phyloP scores from a whole-genome alignment of 2,113 vertebrate species.

The Lathamus discolor region DNA sequence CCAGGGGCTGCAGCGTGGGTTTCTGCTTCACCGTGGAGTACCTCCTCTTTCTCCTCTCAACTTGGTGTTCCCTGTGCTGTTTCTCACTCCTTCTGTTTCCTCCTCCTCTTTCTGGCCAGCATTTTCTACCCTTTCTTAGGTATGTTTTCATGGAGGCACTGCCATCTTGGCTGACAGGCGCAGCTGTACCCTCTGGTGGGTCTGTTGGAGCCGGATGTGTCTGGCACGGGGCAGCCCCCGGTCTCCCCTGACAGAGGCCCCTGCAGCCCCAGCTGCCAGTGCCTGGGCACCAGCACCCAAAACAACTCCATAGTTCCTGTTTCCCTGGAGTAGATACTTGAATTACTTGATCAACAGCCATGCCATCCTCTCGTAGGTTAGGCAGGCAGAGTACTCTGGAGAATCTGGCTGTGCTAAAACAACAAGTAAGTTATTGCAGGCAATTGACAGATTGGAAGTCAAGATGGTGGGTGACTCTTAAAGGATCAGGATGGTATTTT shows the following conservation, averaged over 20 bases:
- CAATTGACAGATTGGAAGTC: neutral
- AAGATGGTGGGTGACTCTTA: neutral
- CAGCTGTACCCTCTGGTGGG: rapidly evolving
- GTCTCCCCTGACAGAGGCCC: neutral
- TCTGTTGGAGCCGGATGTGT: rapidly evolving
- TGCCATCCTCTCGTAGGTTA: neutral
- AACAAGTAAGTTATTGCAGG: neutral
- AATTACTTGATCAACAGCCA: neutral
- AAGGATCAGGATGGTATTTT: neutral
- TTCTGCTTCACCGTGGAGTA: neutral
- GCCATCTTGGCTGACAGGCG: rapidly evolving
- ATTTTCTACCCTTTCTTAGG: neutral
- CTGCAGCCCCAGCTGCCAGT: neutral
- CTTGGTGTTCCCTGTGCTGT: neutral
- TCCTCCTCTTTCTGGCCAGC: neutral
- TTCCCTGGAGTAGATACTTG: neutral
- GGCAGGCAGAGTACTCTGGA: neutral
- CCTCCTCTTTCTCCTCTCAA: neutral
- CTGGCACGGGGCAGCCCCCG: neutral
- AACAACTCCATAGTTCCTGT: neutral
- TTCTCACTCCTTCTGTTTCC: neutral
- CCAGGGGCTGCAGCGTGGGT: neutral
- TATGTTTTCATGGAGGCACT: rapidly evolving
- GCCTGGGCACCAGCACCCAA: neutral
- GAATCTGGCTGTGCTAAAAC: neutral